phyloP scores from a whole-genome alignment of 2,113 vertebrate species.

The Toxotes chatareus region DNA sequence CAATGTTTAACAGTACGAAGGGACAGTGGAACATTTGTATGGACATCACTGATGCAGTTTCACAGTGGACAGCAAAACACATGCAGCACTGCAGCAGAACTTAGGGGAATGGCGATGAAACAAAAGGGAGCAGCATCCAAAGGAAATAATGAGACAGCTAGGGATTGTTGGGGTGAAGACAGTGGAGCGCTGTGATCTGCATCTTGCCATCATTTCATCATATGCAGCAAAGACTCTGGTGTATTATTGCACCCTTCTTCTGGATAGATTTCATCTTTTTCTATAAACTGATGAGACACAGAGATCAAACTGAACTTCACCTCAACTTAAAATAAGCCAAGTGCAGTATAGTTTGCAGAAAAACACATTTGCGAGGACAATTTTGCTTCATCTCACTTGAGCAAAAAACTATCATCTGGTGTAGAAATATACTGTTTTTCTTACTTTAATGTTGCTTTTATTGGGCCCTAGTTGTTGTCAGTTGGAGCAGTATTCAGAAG shows the following conservation, averaged over 20 bases:
- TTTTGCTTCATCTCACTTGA: not conserved
- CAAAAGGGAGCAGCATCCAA: slow-evolving; percentile 17
- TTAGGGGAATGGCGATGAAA: slow-evolving; percentile 1
- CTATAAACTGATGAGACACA: not conserved
- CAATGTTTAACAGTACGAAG: not conserved
- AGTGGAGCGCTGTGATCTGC: slow-evolving; percentile 21
- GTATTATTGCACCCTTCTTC: slow-evolving; percentile 11
- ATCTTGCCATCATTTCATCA: slow-evolving; percentile 45
- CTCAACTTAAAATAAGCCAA: not conserved
- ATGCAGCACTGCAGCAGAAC: not conserved
- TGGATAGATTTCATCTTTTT: slow-evolving; percentile 9
- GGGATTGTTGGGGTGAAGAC: slow-evolving; percentile 52
- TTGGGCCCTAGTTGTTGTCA: not conserved
- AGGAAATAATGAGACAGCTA: slow-evolving; percentile 65
- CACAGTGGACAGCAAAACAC: not conserved
- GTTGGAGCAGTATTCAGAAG: not conserved
- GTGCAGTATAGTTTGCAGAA: not conserved
- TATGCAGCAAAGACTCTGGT: slow-evolving; percentile 6
- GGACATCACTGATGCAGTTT: slow-evolving; percentile 21
- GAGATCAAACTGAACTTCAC: not conserved
- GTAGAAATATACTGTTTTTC: no score
- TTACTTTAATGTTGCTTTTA: slow-evolving; percentile 4
- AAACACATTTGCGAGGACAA: not conserved
- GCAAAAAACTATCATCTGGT: not conserved
- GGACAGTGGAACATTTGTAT: not conserved